phyloP scores from a whole-genome alignment of 1,140 invertebrate genomes.

The Zophobas morio region DNA sequence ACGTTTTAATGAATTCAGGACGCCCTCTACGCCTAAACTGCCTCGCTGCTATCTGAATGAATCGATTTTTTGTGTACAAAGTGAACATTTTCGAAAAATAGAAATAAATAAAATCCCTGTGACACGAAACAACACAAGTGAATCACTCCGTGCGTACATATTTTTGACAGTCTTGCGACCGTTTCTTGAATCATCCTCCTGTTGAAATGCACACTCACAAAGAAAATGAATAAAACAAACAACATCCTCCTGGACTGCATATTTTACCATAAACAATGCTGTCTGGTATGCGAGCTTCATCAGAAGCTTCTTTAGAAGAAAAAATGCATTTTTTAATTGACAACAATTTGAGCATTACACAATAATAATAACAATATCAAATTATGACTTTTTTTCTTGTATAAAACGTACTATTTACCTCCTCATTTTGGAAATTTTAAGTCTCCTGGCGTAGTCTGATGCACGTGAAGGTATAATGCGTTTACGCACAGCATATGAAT shows the following conservation, averaged over 20 bases:
- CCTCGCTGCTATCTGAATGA: neutral
- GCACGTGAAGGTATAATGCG: constrained; percentile 58
- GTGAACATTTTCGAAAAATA: constrained; percentile 25
- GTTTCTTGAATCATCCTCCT: constrained; percentile 7
- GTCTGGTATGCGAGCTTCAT: constrained; percentile 30
- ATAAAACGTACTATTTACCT: constrained; percentile 63
- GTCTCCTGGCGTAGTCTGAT: constrained; percentile 62
- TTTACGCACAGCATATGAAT: constrained; percentile 63
- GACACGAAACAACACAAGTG: constrained; percentile 23
- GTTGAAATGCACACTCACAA: constrained; percentile 32
- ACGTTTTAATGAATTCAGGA: neutral
- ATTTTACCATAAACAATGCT: constrained; percentile 19
- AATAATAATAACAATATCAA: constrained; percentile 36
- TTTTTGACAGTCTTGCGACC: neutral
- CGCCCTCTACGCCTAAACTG: constrained; percentile 16
- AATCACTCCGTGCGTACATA: constrained; percentile 10
- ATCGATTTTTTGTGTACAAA: constrained; percentile 28
- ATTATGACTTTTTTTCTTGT: constrained; percentile 31
- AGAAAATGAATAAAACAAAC: constrained; percentile 37
- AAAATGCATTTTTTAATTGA: constrained; percentile 14
- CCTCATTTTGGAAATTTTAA: constrained; percentile 64
- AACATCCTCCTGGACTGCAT: constrained; percentile 5
- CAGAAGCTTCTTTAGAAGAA: constrained; percentile 16
- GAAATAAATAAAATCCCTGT: constrained; percentile 27
- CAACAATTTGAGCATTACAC: constrained; percentile 36